A percentile compares a stretch with the other conserved stretches of the same genome.
Conservation (phyloP, 2,113 vertebrate species). For the Sus scrofa region T2T-Sscrofa CM000815.6:115794501-115795000, state of each 20-base stretch:
- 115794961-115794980: conserved; percentile 8
- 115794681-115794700: not conserved
- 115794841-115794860: conserved; percentile 22
- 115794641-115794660: not conserved
- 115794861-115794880: not conserved
- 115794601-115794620: not conserved
- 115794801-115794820: not conserved
- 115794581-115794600: not conserved
- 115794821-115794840: not conserved
- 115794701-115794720: no score
- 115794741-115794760: not conserved
- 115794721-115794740: not conserved
- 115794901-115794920: conserved; percentile 61
- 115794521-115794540: not conserved
- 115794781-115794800: not conserved
- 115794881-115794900: not conserved
- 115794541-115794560: not conserved
- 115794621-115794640: not conserved
- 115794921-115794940: not conserved
- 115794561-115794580: not conserved
- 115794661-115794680: not conserved
- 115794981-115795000: conserved; percentile 65
- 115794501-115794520: not conserved
- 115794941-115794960: conserved; percentile 46
- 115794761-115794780: not conserved